Evolutionary conservation across 1,140 invertebrate species (phyloP).

Genomic region (Drosophila sp.): DNA sequence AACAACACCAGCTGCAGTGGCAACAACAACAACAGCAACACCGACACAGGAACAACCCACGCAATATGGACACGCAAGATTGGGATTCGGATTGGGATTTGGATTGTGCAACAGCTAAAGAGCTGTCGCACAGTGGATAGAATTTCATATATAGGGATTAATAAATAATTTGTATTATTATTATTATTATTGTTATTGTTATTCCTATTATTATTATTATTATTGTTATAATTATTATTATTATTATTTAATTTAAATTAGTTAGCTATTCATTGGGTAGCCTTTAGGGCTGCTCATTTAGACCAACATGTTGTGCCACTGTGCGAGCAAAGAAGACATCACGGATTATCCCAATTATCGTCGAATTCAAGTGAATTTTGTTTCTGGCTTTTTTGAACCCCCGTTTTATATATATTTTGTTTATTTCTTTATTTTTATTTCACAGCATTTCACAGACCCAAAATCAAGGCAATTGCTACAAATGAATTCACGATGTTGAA

Average conservation of each 20-base stretch:
- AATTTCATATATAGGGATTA: no score
- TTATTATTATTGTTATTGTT: no score
- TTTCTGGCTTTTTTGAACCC: slow-evolving; percentile 15
- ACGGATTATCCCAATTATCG: slow-evolving; percentile 61
- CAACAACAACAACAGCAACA: slow-evolving; percentile 8
- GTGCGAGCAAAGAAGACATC: slow-evolving; percentile 51
- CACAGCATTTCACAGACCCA: slow-evolving; percentile 22
- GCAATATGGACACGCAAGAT: slow-evolving; percentile 50
- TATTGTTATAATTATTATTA: no score
- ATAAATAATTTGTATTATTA: no score
- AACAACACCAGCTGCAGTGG: not conserved
- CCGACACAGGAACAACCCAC: slow-evolving; percentile 13
- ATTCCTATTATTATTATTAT: no score
- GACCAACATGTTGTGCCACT: slow-evolving; percentile 17
- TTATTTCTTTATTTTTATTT: slow-evolving; percentile 31
- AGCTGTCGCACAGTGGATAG: slow-evolving; percentile 11
- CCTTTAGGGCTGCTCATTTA: not conserved
- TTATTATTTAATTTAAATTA: no score
- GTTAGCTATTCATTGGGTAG: no score
- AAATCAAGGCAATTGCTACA: slow-evolving; percentile 40
- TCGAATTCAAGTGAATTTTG: slow-evolving; percentile 45
- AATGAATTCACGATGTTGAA: slow-evolving; percentile 34
- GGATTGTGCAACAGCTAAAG: slow-evolving; percentile 38
- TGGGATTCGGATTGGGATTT: slow-evolving; percentile 30
- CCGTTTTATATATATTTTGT: not conserved